Conservation (phyloP, 2,888 invertebrate species). For the Molorchus minor region DNA sequence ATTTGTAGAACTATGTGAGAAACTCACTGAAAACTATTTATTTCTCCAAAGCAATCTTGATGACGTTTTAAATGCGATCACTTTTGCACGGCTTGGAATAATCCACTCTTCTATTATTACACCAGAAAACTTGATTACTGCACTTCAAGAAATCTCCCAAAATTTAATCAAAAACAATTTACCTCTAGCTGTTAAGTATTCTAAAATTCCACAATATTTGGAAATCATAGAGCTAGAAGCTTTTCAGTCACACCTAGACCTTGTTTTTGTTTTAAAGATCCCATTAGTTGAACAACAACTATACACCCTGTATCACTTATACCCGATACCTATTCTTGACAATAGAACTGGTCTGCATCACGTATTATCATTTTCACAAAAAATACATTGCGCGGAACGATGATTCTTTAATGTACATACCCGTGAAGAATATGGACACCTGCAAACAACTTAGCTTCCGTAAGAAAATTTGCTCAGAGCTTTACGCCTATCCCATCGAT, state of each 20-base stretch:
- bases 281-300: not conserved
- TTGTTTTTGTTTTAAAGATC: not conserved
- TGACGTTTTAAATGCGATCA: not conserved
- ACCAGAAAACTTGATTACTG: no score
- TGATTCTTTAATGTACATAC: conserved; percentile 1
- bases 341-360: conserved; percentile 9
- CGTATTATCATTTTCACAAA: not conserved
- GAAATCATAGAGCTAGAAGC: no score
- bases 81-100: not conserved
- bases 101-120: not conserved
- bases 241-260: not conserved
- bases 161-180: not conserved
- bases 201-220: no score
- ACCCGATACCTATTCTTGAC: not conserved
- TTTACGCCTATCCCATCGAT: not conserved
- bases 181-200: not conserved
- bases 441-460: not conserved
- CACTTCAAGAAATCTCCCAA: not conserved
- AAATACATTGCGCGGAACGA: not conserved
- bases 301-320: no score
- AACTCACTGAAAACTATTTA: not conserved
- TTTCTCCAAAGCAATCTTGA: not conserved
- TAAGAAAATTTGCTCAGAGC: not conserved
- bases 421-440: not conserved
- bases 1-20: not conserved